phyloP scores from a whole-genome alignment of 2,113 vertebrate genomes.

The Aldabrachelys gigantea region DNA sequence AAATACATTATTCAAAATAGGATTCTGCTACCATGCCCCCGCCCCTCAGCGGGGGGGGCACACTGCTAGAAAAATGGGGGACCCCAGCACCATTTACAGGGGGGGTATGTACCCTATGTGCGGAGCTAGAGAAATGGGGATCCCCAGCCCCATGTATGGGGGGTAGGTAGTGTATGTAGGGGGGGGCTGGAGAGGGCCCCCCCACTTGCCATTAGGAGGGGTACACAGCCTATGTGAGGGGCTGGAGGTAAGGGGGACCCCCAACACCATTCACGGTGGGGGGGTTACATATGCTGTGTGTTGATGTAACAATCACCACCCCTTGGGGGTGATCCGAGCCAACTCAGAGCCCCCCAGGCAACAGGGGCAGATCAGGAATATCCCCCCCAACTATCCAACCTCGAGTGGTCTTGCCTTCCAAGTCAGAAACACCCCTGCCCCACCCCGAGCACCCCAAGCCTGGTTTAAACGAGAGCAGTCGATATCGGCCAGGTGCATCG shows the following conservation, averaged over 20 bases:
- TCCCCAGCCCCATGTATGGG: not conserved
- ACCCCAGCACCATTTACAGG: not conserved
- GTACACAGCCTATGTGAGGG: not conserved
- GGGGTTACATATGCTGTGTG: not conserved
- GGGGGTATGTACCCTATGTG: not conserved
- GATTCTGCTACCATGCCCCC: not conserved
- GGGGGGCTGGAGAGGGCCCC: not conserved
- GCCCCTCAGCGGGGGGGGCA: not conserved
- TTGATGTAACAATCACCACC: not conserved
- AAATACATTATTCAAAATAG: not conserved
- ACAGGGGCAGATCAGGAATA: not conserved
- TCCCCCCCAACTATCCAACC: no score
- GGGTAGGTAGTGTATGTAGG: not conserved
- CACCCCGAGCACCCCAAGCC: not conserved
- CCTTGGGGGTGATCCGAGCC: not conserved
- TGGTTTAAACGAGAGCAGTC: not conserved
- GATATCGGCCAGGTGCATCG: accelerated
- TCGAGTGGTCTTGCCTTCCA: not conserved
- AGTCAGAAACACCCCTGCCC: not conserved
- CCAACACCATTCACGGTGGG: not conserved
- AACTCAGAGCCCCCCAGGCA: not conserved
- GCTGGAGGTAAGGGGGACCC: not conserved
- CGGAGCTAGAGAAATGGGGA: not conserved
- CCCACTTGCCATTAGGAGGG: not conserved
- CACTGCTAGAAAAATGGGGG: not conserved